phyloP scores from a whole-genome alignment of 1,140 invertebrate species.

The Grapholita molesta region DNA sequence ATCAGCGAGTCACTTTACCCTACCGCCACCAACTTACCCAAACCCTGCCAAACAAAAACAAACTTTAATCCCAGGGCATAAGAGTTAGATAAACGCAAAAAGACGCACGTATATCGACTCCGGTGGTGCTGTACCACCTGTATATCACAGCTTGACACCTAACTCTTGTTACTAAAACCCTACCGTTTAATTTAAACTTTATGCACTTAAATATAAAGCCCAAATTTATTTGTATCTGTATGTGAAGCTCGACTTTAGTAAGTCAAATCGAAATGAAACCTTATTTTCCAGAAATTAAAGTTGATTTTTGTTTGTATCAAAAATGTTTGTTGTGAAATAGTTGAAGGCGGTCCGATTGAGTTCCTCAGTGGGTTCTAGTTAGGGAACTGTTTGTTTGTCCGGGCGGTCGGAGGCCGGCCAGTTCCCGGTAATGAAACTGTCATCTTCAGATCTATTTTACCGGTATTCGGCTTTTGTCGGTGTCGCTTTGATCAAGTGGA shows the following conservation, averaged over 20 bases:
- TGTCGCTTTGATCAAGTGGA: not conserved
- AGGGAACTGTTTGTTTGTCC: constrained; percentile 40
- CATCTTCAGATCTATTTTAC: constrained; percentile 19
- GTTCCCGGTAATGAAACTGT: constrained; percentile 46
- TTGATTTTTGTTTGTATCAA: constrained; percentile 30
- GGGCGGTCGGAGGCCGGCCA: constrained; percentile 35
- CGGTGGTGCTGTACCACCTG: constrained; percentile 49
- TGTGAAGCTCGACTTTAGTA: not conserved
- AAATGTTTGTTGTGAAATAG: constrained; percentile 36
- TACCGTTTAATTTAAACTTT: constrained; percentile 24
- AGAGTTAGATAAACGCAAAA: not conserved
- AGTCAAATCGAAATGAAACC: not conserved
- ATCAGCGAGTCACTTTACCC: not conserved
- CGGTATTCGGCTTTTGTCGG: constrained; percentile 16
- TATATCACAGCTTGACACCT: constrained; percentile 57
- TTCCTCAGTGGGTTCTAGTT: constrained; percentile 35
- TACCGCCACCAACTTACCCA: not conserved
- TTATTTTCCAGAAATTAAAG: not conserved
- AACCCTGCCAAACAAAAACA: not conserved
- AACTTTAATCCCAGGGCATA: not conserved
- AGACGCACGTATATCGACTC: constrained; percentile 20
- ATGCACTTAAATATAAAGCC: not conserved
- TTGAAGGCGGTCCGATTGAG: constrained; percentile 37
- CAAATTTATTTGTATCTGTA: constrained; percentile 19
- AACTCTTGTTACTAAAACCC: constrained; percentile 24